These are phyloP conservation scores for Myocastor coypus DNA, from an alignment of 2,113 vertebrate genomes.

Conservation along the genomic window DNA sequence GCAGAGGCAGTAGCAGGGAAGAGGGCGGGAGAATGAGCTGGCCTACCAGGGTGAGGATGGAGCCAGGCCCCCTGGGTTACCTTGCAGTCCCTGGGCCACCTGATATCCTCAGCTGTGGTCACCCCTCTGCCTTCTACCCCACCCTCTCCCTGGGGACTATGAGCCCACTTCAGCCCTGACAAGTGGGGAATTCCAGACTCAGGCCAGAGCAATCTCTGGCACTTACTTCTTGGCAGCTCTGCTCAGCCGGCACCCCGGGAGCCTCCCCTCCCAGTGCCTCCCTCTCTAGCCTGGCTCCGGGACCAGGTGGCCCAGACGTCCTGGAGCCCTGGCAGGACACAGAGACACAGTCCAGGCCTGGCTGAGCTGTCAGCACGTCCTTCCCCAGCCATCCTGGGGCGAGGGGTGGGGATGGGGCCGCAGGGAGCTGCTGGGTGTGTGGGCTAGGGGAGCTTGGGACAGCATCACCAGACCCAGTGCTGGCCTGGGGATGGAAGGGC, in stretches of 20 bases:
- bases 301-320: slow-evolving; percentile 77
- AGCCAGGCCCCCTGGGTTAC: background rate
- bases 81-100: background rate
- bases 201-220: slow-evolving; percentile 39
- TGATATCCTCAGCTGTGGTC: too few species aligned
- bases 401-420: background rate
- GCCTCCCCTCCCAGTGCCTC: slow-evolving; percentile 35
- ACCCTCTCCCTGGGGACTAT: background rate
- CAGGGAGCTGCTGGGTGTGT: background rate
- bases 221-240: slow-evolving; percentile 71
- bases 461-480: background rate
- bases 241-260: slow-evolving; percentile 61
- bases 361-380: slow-evolving; percentile 76
- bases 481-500: slow-evolving; percentile 12
- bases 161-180: slow-evolving; percentile 34
- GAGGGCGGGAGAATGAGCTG: too few species aligned
- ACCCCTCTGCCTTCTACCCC: too few species aligned
- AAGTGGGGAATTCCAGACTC: slow-evolving; percentile 52
- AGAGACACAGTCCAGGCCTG: slow-evolving; percentile 77
- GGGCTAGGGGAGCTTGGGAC: background rate
- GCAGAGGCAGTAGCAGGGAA: background rate
- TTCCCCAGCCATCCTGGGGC: slow-evolving; percentile 36
- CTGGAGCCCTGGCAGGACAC: slow-evolving; percentile 73
- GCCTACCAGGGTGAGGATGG: background rate
- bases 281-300: slow-evolving; percentile 69